These are phyloP conservation scores for Drosophila jambulina DNA, from an alignment of 1,140 invertebrate genomes.

Conservation along the genomic window DNA sequence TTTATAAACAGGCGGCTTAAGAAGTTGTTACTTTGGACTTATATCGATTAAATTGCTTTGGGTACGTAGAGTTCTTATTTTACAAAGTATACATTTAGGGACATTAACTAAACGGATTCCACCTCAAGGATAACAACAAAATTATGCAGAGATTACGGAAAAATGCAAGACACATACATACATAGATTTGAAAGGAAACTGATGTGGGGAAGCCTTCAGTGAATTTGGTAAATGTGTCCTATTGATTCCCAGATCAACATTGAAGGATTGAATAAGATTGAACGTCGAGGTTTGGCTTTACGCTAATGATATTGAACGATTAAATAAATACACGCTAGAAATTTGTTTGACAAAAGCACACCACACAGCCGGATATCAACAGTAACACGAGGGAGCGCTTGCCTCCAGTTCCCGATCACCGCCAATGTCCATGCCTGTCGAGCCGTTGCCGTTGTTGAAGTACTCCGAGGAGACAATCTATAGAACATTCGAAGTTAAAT, in stretches of 20 bases:
- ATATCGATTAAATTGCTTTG: not conserved
- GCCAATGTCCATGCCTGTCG: conserved; percentile 54
- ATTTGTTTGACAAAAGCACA: conserved; percentile 54
- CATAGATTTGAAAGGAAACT: not conserved
- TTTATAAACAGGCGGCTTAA: not conserved
- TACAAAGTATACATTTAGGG: not conserved
- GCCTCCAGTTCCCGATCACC: conserved; percentile 46
- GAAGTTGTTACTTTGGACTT: not conserved
- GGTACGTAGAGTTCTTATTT: not conserved
- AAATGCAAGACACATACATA: not conserved
- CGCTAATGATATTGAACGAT: conserved; percentile 72
- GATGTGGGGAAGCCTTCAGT: not conserved
- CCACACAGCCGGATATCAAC: conserved; percentile 52
- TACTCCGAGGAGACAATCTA: conserved; percentile 77
- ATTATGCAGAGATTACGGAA: not conserved
- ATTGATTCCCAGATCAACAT: not conserved
- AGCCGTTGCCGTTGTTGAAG: conserved; percentile 44
- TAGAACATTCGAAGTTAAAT: fast-evolving
- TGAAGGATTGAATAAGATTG: conserved; percentile 3
- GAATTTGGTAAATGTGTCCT: not conserved
- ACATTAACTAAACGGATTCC: not conserved
- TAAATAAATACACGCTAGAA: conserved; percentile 67
- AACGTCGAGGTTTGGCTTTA: conserved; percentile 39
- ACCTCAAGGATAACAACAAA: not conserved
- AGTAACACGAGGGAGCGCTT: conserved; percentile 62